Evolutionary conservation across 2,888 invertebrate species (phyloP), one percentile per base, ranked within the genome.

Genomic region (Hemaris fuciformis): DNA sequence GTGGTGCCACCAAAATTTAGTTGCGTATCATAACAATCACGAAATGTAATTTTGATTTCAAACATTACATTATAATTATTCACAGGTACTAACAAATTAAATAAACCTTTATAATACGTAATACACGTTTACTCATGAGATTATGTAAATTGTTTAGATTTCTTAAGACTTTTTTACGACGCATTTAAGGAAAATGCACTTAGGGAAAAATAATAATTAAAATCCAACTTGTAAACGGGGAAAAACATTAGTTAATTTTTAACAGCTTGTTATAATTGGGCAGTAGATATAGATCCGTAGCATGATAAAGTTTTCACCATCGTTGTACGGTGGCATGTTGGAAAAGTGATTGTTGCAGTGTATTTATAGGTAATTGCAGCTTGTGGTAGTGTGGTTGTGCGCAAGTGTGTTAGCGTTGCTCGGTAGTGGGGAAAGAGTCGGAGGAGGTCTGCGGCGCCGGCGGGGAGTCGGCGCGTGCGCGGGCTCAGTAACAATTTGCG

Each of bases 401-500:
- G 57, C 38, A 23, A 38, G n/a, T 13, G 34, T 48, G 15, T 23
- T 57, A 20, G 8, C 25, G 31, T n/a, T 23, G 66, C 62, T 66
- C 59, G 64, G 74, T 69, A 65, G 76, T 69, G 73, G 80, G 77
- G 75, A 65, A 73, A 68, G 70, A 73, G 73, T 65, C 69, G 70
- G 64, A 72, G 66, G 60, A 60, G 62, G 64, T 38, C 66, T 60
- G 60, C 25, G 75, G 67, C 77, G 38, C n/a, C 13, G 10, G 38
- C 38, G n/a, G n/a, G n/a, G 65, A 62, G 61, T 60, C 59, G 68
- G 58, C 65, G 80, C 79, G 81, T 80, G 77, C 81, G 81, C 83
- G 77, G 82, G 74, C 75, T 80, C 84, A 85, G 88, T 88, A 67
- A 66, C 69, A 65, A 73, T 73, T 74, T 74, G 72, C 77, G 75